Evolutionary conservation across 2,888 invertebrate species (phyloP).

Genomic region (Thelaira solivaga): DNA sequence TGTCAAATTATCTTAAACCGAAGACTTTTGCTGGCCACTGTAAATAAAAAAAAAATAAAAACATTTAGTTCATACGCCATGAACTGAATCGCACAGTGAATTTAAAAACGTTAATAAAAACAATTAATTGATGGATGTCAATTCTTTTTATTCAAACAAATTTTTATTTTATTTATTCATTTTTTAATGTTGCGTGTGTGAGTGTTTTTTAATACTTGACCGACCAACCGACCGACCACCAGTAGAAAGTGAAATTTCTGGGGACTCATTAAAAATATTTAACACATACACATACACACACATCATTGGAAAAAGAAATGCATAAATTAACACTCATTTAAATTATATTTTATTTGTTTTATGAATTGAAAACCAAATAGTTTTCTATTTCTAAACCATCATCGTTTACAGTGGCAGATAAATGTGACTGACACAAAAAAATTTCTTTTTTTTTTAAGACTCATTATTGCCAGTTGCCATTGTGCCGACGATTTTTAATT

Average conservation of each 20-base stretch:
- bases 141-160: background rate
- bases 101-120: background rate
- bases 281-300: background rate
- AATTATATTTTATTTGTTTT: background rate
- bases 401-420: too few species aligned
- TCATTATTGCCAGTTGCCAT: too few species aligned
- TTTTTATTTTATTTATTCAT: background rate
- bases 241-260: slow-evolving; percentile 57
- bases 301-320: background rate
- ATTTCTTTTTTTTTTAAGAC: too few species aligned
- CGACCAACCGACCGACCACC: background rate
- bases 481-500: too few species aligned
- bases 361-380: background rate
- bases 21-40: too few species aligned
- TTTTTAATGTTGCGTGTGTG: background rate
- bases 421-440: too few species aligned
- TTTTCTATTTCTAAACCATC: too few species aligned
- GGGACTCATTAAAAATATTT: background rate
- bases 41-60: too few species aligned
- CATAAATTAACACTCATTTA: background rate
- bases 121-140: background rate
- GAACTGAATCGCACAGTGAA: background rate
- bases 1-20: too few species aligned
- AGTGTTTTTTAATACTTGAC: background rate
- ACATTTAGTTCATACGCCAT: too few species aligned